These are phyloP conservation scores for Morelia viridis DNA, from an alignment of 2,797 vertebrate genomes.

Conservation along the genomic window DNA sequence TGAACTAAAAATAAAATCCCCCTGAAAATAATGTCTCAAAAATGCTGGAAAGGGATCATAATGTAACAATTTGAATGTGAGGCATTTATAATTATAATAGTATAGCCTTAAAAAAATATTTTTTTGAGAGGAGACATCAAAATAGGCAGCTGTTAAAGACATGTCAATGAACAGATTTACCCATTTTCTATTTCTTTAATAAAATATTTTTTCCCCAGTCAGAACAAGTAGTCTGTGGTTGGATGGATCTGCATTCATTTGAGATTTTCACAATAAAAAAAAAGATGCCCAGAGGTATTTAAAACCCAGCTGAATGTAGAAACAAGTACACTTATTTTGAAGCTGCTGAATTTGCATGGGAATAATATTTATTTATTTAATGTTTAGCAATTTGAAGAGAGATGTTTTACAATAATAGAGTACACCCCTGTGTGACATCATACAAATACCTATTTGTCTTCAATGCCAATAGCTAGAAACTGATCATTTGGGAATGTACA, in stretches of 20 bases:
- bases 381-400: background rate
- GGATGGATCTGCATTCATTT: background rate
- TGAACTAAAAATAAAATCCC: background rate
- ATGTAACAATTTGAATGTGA: background rate
- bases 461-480: background rate
- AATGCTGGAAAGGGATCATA: background rate
- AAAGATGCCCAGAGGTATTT: background rate
- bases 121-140: slow-evolving; percentile 33
- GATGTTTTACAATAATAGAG: background rate
- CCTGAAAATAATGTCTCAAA: slow-evolving; percentile 21
- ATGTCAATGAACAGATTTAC: background rate
- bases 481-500: background rate
- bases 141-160: background rate
- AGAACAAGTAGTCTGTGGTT: background rate
- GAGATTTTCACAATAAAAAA: background rate
- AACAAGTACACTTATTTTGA: background rate
- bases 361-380: background rate
- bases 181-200: background rate
- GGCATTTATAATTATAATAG: slow-evolving; percentile 12
- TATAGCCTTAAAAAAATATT: background rate
- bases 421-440: background rate
- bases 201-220: background rate
- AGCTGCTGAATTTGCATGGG: background rate
- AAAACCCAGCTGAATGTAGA: background rate
- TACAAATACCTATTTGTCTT: background rate